These are phyloP conservation scores for Caranx ignobilis DNA, from an alignment of 2,113 vertebrate genomes.

Conservation along the genomic window DNA sequence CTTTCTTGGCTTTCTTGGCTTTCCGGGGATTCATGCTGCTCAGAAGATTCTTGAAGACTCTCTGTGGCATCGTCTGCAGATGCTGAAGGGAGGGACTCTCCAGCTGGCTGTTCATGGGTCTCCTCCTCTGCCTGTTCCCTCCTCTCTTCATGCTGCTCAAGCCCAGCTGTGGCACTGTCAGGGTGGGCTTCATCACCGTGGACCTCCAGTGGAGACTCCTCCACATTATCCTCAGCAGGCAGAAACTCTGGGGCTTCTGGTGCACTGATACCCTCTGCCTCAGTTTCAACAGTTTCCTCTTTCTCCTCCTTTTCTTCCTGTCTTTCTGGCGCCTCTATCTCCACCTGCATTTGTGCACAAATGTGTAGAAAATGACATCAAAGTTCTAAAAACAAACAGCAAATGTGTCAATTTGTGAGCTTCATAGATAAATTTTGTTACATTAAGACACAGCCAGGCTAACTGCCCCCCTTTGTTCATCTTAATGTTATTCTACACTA, in stretches of 20 bases:
- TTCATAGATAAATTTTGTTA: too few species aligned
- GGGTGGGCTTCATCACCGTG: constrained; percentile 30
- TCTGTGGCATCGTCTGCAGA: constrained; percentile 46
- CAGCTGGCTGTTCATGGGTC: constrained; percentile 35
- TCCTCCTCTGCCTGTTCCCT: constrained; percentile 27
- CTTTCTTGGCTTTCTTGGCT: constrained; percentile 45
- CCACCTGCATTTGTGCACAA: constrained; percentile 61
- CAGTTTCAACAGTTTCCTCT: constrained; percentile 23
- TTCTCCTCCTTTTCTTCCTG: constrained; percentile 26
- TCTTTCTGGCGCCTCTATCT: constrained; percentile 39
- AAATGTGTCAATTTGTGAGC: too few species aligned
- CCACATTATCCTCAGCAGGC: constrained; percentile 25
- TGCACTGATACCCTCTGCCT: constrained; percentile 3
- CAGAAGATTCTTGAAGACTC: constrained; percentile 30
- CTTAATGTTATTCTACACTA: too few species aligned
- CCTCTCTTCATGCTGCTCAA: constrained; percentile 35
- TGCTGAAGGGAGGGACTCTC: constrained; percentile 33
- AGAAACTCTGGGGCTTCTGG: constrained; percentile 11
- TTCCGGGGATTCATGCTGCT: constrained; percentile 12
- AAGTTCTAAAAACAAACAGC: too few species aligned
- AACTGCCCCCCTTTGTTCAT: too few species aligned
- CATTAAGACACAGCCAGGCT: too few species aligned
- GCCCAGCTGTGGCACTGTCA: constrained; percentile 4
- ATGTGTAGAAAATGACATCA: constrained; percentile 7
- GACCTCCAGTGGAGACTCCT: constrained; percentile 40